Conservation (phyloP, 2,888 invertebrate species). For the Drosophila tanythrix region DNA sequence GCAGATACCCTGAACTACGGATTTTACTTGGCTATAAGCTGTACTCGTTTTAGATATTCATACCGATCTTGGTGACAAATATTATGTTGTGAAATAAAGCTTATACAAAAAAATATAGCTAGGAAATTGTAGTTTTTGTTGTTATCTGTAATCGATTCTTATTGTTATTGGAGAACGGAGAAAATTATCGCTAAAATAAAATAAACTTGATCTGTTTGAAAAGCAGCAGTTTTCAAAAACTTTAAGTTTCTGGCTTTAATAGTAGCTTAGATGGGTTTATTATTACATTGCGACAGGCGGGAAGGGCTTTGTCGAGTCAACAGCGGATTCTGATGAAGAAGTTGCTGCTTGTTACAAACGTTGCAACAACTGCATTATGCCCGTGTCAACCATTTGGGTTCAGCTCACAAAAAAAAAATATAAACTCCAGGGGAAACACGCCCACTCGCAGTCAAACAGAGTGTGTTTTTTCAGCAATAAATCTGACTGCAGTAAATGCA, state of each 20-base stretch:
- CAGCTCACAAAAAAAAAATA: background rate
- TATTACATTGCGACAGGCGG: background rate
- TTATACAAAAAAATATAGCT: background rate
- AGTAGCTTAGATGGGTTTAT: too few relatives aligned
- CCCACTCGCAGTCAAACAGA: conserved; percentile 1
- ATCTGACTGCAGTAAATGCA: conserved; percentile 63
- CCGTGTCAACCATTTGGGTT: background rate
- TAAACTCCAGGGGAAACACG: background rate
- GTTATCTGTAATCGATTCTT: background rate
- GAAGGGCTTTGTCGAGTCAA: background rate
- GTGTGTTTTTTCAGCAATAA: conserved; percentile 53
- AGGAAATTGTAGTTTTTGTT: background rate
- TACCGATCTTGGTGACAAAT: too few relatives aligned
- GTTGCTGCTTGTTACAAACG: background rate
- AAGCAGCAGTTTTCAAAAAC: background rate
- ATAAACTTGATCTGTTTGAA: background rate
- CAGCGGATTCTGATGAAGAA: background rate
- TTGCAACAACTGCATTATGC: background rate
- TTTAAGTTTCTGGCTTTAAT: too few relatives aligned
- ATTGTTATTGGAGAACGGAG: background rate
- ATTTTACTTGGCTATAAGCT: background rate
- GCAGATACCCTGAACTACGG: background rate
- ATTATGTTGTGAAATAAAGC: background rate
- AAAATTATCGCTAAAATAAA: background rate
- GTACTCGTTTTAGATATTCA: background rate